Base-by-base conservation (phyloP, 2,797 vertebrate genomes). In the Takifugu rubripes region DNA sequence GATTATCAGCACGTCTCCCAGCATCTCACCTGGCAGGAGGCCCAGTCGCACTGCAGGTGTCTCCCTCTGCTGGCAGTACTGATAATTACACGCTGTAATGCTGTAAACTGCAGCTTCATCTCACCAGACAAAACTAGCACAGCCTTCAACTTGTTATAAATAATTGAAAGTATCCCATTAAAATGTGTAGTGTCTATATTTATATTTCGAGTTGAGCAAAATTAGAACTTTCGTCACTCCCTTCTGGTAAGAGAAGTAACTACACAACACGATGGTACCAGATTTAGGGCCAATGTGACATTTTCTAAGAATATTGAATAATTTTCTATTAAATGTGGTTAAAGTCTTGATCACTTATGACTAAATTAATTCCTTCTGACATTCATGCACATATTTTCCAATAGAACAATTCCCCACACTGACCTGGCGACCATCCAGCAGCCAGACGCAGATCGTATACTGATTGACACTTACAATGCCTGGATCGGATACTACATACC, bases 1-100 rank as follows among this genome's bases (percentile, higher is more conserved):
- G 0, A 0, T 0, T 75, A 57, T 24, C 0, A 0, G 0, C 16
- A 29, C 8, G 0, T 1, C 0, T 0, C 1, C 0, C 0, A 0
- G 0, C 8, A 14, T 11, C 1, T 0, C 1, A 66, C 7, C 12
- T 84, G 78, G 76, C 0, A 1, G 0, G 16, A 60, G 0, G 78
- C 76, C 3, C 63, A 59, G 10, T 6, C 0, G 0, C 5, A 0
- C 52, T 84, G 76, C 74, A 16, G 15, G n/a, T 44, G 43, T 16
- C 43, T 17, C 5, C 43, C 15, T 44, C 14, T 16, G 6, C 14
- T 1, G 40, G 42, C 42, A 6, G 16, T 14, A 10, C 5, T 15
- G 40, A 33, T 33, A 9, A 33, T 33, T 33, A 33, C 31, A 33
- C 31, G 10, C 31, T 4, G 8, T 10, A 10, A 10, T 1, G 31